Evolutionary conservation across 2,888 invertebrate genomes (phyloP).

Genomic region (Acrobasis repandana): DNA sequence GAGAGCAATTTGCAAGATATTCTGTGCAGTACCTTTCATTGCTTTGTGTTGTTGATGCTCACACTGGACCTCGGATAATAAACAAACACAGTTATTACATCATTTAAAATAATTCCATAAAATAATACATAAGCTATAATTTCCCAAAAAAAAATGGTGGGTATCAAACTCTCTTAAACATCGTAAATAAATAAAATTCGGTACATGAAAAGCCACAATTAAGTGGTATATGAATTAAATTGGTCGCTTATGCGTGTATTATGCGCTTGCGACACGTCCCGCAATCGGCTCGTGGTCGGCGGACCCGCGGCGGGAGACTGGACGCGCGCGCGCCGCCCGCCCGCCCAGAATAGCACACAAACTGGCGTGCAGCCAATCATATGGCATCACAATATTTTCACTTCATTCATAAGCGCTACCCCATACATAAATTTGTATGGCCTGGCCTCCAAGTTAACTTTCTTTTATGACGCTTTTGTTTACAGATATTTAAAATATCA

Average conservation of each 20-base stretch:
- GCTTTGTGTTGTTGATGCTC: slow-evolving; percentile 50
- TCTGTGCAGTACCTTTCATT: slow-evolving; percentile 63
- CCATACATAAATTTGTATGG: slow-evolving; percentile 20
- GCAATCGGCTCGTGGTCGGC: slow-evolving; percentile 35
- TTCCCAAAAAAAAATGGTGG: background rate
- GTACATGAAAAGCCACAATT: background rate
- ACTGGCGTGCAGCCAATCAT: slow-evolving; percentile 68
- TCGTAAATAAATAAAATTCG: background rate
- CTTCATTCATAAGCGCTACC: slow-evolving; percentile 68
- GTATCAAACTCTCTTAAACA: background rate
- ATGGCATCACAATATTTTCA: slow-evolving; percentile 50
- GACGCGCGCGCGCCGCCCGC: slow-evolving; percentile 67
- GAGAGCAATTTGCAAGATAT: slow-evolving; percentile 28
- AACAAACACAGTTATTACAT: slow-evolving; percentile 40
- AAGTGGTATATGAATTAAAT: slow-evolving; percentile 23
- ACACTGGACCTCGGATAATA: slow-evolving; percentile 50
- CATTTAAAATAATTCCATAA: background rate
- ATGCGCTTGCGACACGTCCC: slow-evolving; percentile 33
- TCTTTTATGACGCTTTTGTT: background rate
- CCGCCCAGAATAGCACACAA: slow-evolving; percentile 66
- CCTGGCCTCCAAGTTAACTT: background rate
- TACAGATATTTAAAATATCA: background rate
- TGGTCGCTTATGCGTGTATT: slow-evolving; percentile 31
- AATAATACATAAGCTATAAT: background rate
- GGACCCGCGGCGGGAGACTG: slow-evolving; percentile 67